Percentiles rank a stretch among this genome's conserved stretches.
Evolutionary conservation across 53 echinoderm and acorn worm genomes (phyloP).

Genomic region (Holothuria scabra): DNA sequence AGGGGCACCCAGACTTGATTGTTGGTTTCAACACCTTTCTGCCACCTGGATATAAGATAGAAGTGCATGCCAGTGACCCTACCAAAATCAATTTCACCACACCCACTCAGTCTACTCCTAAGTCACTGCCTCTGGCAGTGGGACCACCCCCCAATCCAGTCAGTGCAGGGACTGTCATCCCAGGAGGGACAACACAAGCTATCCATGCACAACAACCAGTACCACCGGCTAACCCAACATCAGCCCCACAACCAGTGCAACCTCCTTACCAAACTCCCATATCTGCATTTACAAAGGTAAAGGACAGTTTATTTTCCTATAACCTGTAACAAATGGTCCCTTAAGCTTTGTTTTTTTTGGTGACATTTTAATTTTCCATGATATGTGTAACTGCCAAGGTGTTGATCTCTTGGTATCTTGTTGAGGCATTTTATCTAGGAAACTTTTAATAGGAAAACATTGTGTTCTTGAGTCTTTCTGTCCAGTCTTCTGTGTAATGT

Average conservation of each 20-base stretch:
- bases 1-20: conserved; percentile 98
- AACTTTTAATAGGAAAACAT: too few species aligned
- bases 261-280: conserved; percentile 28
- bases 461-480: too few species aligned
- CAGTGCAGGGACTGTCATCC: conserved; percentile 1
- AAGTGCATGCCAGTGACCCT: conserved; percentile 94
- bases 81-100: conserved; percentile 97
- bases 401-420: too few species aligned
- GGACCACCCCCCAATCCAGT: conserved; percentile 21
- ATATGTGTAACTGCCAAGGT: too few species aligned
- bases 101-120: conserved; percentile 78
- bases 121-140: conserved; percentile 50
- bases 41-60: conserved; percentile 99
- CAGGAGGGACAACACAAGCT: background rate
- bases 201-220: background rate
- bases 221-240: conserved; percentile 17
- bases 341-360: too few species aligned
- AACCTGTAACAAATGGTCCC: too few species aligned
- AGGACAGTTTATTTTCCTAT: background rate
- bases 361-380: too few species aligned
- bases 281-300: conserved; percentile 32
- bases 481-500: too few species aligned
- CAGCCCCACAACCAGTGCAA: conserved; percentile 21
- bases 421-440: too few species aligned
- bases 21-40: conserved; percentile 99